A percentile compares a stretch with the other conserved stretches of the same genome.
Evolutionary conservation across 2,888 invertebrate species (phyloP).

Genomic region (Arrhopalites spinosus): DNA sequence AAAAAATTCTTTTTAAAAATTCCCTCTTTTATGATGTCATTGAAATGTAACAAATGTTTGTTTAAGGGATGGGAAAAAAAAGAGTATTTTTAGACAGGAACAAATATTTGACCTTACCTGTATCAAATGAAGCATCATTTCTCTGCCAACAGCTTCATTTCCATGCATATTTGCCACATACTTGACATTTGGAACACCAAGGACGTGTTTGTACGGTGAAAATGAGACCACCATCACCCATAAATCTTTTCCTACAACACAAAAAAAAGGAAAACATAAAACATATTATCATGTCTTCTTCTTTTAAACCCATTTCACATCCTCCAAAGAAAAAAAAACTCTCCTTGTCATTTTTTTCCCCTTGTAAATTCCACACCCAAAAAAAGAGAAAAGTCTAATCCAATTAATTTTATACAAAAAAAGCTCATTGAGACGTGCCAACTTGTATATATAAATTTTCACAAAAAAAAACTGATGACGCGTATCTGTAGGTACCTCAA

Average conservation of each 20-base stretch:
- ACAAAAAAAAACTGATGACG: too few relatives aligned
- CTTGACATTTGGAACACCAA: slow-evolving; percentile 96
- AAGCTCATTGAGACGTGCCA: too few relatives aligned
- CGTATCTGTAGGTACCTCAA: too few relatives aligned
- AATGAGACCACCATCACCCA: slow-evolving; percentile 94
- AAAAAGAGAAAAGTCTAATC: too few relatives aligned
- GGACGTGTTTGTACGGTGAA: slow-evolving; percentile 88
- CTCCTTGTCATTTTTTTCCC: too few relatives aligned
- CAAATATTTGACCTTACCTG: slow-evolving; percentile 64
- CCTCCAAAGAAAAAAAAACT: too few relatives aligned
- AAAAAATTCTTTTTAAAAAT: too few relatives aligned
- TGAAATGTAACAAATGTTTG: neutral
- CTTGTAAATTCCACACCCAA: too few relatives aligned
- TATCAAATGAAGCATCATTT: slow-evolving; percentile 88
- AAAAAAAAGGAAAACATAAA: slow-evolving; percentile 26
- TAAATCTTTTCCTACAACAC: slow-evolving; percentile 75
- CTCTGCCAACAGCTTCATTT: slow-evolving; percentile 93
- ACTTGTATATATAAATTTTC: too few relatives aligned
- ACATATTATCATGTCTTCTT: neutral
- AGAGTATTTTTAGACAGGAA: neutral
- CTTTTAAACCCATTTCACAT: neutral
- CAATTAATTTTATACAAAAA: too few relatives aligned
- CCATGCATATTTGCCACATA: slow-evolving; percentile 98
- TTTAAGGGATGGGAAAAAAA: neutral
- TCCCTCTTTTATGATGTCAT: neutral